These are phyloP conservation scores for Leptopterna dolabrata DNA, from an alignment of 2,888 invertebrate species.

Conservation along the genomic window DNA sequence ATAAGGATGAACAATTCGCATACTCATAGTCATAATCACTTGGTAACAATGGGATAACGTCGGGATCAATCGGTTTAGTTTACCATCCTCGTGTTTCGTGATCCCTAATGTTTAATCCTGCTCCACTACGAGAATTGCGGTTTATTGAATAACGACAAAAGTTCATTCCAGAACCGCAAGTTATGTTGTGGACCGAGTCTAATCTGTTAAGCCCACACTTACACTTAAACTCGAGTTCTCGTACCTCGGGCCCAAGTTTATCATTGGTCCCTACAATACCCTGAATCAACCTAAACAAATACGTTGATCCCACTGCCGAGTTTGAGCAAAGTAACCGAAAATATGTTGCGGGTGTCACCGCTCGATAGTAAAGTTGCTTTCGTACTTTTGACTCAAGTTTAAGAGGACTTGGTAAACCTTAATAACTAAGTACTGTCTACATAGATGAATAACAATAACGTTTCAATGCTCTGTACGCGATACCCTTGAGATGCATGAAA, in stretches of 20 bases:
- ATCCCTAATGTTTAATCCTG: neutral
- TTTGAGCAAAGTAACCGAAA: neutral
- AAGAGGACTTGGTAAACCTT: too few relatives aligned
- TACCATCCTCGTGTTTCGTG: too few relatives aligned
- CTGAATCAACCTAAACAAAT: neutral
- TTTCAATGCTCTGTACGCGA: too few relatives aligned
- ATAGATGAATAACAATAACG: too few relatives aligned
- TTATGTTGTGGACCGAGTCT: neutral
- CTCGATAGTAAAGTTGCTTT: too few relatives aligned
- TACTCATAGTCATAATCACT: too few relatives aligned
- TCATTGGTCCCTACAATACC: neutral
- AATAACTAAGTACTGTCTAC: too few relatives aligned
- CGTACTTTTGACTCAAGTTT: too few relatives aligned
- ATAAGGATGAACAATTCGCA: too few relatives aligned
- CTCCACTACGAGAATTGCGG: neutral
- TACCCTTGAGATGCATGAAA: too few relatives aligned
- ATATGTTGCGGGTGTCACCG: neutral
- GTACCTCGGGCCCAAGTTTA: neutral
- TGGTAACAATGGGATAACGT: too few relatives aligned
- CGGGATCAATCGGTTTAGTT: too few relatives aligned
- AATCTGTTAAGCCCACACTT: neutral
- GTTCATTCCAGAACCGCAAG: neutral
- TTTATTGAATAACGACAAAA: conserved; percentile 3
- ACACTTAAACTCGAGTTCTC: neutral
- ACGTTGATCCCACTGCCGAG: neutral